phyloP scores from a whole-genome alignment of 2,113 vertebrate genomes.

The Cinclus mexicanus region DNA sequence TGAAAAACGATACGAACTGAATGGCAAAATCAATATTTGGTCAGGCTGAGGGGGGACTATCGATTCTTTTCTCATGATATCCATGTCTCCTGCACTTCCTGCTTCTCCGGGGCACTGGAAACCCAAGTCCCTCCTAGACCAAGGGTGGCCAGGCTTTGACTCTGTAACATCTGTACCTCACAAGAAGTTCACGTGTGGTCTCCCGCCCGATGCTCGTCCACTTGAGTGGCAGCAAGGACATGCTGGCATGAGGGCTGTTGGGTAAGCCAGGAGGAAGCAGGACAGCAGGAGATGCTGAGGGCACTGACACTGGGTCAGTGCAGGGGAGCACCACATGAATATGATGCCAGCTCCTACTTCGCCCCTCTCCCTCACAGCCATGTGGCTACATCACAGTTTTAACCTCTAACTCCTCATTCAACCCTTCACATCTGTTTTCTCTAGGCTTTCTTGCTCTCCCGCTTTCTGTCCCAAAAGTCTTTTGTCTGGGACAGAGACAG shows the following conservation, averaged over 20 bases:
- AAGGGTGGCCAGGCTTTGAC: conserved; percentile 62
- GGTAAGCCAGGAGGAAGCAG: not conserved
- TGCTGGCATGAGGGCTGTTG: not conserved
- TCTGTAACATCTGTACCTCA: conserved; percentile 62
- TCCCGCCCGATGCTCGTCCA: not conserved
- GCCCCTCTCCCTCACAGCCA: not conserved
- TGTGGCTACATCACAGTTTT: not conserved
- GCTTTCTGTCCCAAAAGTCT: not conserved
- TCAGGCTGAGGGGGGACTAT: conserved; percentile 56
- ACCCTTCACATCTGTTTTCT: not conserved
- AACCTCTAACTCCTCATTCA: not conserved
- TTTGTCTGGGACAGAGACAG: not conserved
- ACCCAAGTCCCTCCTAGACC: conserved; percentile 52
- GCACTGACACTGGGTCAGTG: not conserved
- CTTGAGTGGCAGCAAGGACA: conserved; percentile 37
- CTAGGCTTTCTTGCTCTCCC: not conserved
- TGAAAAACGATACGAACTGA: conserved; percentile 53
- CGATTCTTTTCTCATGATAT: conserved; percentile 66
- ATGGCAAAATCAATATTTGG: conserved; percentile 66
- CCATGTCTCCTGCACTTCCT: conserved; percentile 65
- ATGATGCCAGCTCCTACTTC: not conserved
- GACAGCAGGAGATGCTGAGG: conserved; percentile 13
- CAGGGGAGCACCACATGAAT: not conserved
- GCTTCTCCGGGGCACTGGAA: conserved; percentile 52
- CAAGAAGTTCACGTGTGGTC: conserved; percentile 64